Evolutionary conservation across 2,113 vertebrate genomes (phyloP), one percentile per base, ranked within the genome.

Genomic region (Apaloderma vittatum): DNA sequence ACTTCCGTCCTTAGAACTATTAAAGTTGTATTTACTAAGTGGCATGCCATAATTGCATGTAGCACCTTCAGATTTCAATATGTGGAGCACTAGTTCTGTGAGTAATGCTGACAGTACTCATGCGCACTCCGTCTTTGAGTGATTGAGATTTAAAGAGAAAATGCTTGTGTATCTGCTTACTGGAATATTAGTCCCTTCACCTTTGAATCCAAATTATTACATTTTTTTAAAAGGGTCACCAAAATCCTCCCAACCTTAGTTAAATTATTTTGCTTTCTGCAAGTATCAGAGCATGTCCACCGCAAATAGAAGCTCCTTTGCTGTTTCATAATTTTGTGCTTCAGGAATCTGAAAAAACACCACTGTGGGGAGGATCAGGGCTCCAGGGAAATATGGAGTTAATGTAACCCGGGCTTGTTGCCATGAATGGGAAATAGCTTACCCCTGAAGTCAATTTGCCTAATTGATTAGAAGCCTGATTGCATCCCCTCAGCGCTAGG

Each of bases 401-500:
- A 96, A 94, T 1, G 5, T 6, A 58, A 84, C 37, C 23, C 30
- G 27, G 65, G 43, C 49, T 79, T 57, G 82, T 51, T 74, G 46
- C 37, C 73, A 10, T 68, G 68, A 82, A 71, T 84, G 94, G 86
- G 90, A 96, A 96, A 94, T 71, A 62, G 73, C 86, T 77, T 48
- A 15, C 49, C 70, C 46, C 65, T 3, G 49, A 58, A 91, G 90
- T 49, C 75, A 63, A 97, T 97, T 94, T 97, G 93, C 93, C 96
- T 97, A 97, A 97, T 96, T 96, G 93, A 97, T 97, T 89, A 82
- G 96, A 34, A 95, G 90, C 30, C 70, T 80, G 88, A 94, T 88
- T 86, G 93, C 83, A 63, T 16, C 68, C 52, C 86, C 57, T n/a
- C 40, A 66, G 78, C 86, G 37, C 51, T 49, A 11, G 68, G 18